Conservation (phyloP, 2,797 vertebrate species). For the Gallinago solitaria region DNA sequence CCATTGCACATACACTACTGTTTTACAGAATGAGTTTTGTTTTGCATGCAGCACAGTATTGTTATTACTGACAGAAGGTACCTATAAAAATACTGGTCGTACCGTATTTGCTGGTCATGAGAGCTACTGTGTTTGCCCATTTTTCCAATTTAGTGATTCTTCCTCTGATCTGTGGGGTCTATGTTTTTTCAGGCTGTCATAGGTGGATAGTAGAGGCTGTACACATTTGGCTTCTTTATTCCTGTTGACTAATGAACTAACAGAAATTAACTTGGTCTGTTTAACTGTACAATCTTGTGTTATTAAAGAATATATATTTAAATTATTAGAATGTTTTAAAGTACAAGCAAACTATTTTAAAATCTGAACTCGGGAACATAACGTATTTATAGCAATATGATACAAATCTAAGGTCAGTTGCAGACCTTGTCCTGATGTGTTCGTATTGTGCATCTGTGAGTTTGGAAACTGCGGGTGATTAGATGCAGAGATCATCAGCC, state of each 20-base stretch:
- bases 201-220: not conserved
- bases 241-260: not conserved
- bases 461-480: not conserved
- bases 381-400: too few relatives aligned
- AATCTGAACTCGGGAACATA: not conserved
- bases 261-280: not conserved
- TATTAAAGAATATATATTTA: not conserved
- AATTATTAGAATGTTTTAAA: not conserved
- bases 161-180: not conserved
- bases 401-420: not conserved
- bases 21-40: not conserved
- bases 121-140: not conserved
- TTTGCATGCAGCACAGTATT: not conserved
- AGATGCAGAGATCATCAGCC: not conserved
- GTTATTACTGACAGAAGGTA: not conserved
- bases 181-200: not conserved
- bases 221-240: not conserved
- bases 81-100: not conserved
- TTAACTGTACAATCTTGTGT: not conserved
- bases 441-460: not conserved
- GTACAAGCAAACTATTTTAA: not conserved
- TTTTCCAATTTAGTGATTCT: not conserved
- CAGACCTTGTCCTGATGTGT: not conserved
- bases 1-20: fast-evolving
- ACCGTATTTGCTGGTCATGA: not conserved